Evolutionary conservation across 2,888 invertebrate genomes (phyloP).

Genomic region (Spodoptera picta): DNA sequence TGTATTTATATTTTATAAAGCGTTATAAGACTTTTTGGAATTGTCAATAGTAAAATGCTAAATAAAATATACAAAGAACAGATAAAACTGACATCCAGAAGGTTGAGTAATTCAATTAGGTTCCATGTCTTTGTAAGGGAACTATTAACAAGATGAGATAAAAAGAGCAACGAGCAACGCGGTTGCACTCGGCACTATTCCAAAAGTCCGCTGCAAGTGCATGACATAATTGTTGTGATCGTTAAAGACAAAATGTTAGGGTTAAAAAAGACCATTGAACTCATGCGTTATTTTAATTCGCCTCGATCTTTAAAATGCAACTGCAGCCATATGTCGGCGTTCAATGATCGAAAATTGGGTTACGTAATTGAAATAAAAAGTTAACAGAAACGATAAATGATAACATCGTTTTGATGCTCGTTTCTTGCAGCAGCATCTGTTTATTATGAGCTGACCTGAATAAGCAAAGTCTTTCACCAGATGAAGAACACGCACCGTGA

Average conservation of each 20-base stretch:
- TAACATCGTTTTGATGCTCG: constrained; percentile 33
- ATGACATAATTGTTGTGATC: constrained; percentile 32
- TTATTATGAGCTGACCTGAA: constrained; percentile 67
- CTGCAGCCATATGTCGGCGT: constrained; percentile 22
- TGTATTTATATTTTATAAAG: neutral
- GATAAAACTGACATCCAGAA: neutral
- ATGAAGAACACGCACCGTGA: constrained; percentile 53
- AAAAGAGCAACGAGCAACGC: constrained; percentile 1
- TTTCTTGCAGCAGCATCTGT: constrained; percentile 57
- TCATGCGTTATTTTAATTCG: constrained; percentile 19
- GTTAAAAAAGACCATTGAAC: constrained; percentile 34
- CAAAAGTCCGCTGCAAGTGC: constrained; percentile 21
- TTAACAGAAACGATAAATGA: constrained; percentile 36
- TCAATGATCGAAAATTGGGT: constrained; percentile 29
- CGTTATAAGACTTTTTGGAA: neutral
- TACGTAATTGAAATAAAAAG: constrained; percentile 41
- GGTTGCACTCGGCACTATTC: constrained; percentile 32
- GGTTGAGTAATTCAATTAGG: neutral
- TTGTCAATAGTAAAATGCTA: constrained; percentile 4
- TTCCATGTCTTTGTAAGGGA: neutral
- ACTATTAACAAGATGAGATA: neutral
- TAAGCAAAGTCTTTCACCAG: constrained; percentile 61
- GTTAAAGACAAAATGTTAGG: constrained; percentile 33
- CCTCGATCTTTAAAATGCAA: constrained; percentile 14
- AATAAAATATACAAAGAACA: constrained; percentile 7